Evolutionary conservation across 2,888 invertebrate species (phyloP).

Genomic region (Uloborus plumipes): DNA sequence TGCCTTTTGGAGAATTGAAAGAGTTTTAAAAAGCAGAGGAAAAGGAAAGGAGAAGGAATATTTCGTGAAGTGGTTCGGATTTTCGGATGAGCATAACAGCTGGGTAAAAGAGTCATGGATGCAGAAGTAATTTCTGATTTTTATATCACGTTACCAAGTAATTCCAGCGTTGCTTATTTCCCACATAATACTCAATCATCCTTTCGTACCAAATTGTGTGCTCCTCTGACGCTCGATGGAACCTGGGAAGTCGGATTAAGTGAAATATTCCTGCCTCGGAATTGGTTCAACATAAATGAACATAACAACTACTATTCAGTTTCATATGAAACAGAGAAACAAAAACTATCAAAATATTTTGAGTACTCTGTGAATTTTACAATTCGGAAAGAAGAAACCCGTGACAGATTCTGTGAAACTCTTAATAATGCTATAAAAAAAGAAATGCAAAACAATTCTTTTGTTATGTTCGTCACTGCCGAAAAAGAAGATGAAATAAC

Average conservation of each 20-base stretch:
- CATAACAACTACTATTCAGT: slow-evolving; percentile 31
- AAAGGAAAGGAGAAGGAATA: slow-evolving; percentile 11
- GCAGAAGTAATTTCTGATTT: slow-evolving; percentile 9
- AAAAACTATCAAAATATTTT: background rate
- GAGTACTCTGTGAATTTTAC: background rate
- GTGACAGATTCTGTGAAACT: background rate
- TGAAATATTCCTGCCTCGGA: slow-evolving; percentile 65
- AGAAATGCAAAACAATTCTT: background rate
- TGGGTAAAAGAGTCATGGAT: slow-evolving; percentile 39
- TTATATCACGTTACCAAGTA: slow-evolving; percentile 67
- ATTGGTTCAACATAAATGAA: slow-evolving; percentile 30
- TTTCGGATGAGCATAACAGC: slow-evolving; percentile 12
- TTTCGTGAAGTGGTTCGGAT: slow-evolving; percentile 49
- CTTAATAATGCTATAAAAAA: background rate
- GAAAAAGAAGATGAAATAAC: background rate
- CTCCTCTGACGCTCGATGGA: slow-evolving; percentile 63
- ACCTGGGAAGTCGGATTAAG: slow-evolving; percentile 67
- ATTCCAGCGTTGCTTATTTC: slow-evolving; percentile 67
- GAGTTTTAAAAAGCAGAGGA: slow-evolving; percentile 17
- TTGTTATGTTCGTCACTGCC: background rate
- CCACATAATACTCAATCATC: slow-evolving; percentile 67
- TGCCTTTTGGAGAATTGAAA: slow-evolving; percentile 32
- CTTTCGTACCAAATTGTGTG: slow-evolving; percentile 67
- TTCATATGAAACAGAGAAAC: background rate
- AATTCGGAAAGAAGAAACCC: background rate